These are phyloP conservation scores for Eurypyga helias DNA, from an alignment of 2,113 vertebrate genomes.

Conservation along the genomic window DNA sequence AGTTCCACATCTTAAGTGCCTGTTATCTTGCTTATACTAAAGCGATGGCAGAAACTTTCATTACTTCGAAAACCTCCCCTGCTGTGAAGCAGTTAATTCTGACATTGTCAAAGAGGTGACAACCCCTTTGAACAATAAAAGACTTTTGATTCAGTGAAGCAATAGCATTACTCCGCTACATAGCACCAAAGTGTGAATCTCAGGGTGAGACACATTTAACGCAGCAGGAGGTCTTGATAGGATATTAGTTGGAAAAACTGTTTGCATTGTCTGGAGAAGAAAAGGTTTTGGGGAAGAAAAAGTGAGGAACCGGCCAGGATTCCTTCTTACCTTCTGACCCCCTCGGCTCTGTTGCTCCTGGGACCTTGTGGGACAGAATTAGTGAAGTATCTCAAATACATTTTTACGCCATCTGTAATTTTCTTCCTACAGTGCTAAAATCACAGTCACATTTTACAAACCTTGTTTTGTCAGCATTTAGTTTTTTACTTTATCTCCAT, in stretches of 20 bases:
- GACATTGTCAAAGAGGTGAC: constrained; percentile 8
- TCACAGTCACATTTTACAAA: not conserved
- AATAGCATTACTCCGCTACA: not conserved
- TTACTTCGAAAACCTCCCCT: constrained; percentile 7
- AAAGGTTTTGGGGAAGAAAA: not conserved
- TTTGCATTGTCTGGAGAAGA: not conserved
- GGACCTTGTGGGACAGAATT: not conserved
- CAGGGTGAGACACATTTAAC: constrained; percentile 3
- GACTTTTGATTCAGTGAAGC: not conserved
- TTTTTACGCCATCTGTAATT: not conserved
- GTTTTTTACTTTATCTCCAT: not conserved
- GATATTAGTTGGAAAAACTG: not conserved
- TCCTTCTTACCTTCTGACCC: not conserved
- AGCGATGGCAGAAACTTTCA: not conserved
- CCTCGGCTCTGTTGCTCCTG: not conserved
- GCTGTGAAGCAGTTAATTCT: constrained; percentile 52
- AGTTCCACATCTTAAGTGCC: not conserved
- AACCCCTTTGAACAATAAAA: constrained; percentile 8
- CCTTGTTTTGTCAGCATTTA: not conserved
- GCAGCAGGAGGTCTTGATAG: not conserved
- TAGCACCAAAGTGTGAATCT: not conserved
- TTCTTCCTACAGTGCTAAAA: not conserved
- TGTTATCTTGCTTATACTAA: constrained; percentile 18
- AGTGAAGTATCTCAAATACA: not conserved
- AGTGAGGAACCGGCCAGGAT: not conserved